These are phyloP conservation scores for Psittacula derbiana DNA, from an alignment of 2,797 vertebrate genomes.

Conservation along the genomic window DNA sequence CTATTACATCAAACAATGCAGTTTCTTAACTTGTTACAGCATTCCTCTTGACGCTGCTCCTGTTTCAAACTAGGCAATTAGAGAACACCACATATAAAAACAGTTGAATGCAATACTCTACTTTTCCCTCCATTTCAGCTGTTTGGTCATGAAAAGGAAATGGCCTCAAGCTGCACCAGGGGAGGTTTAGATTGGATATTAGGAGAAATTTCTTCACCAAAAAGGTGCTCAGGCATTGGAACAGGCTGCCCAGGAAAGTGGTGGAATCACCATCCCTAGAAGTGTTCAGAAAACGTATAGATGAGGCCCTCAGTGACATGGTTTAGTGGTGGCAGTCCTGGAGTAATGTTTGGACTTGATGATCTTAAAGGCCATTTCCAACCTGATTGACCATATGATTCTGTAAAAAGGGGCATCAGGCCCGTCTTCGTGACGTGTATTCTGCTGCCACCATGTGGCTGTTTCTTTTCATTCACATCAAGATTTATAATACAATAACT, in stretches of 20 bases:
- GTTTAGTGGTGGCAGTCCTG: not conserved
- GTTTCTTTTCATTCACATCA: not conserved
- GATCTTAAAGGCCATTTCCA: not conserved
- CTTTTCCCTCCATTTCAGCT: not conserved
- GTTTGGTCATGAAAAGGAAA: not conserved
- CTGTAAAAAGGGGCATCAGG: not conserved
- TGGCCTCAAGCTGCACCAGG: not conserved
- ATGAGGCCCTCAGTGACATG: not conserved
- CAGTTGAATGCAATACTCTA: not conserved
- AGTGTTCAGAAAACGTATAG: not conserved
- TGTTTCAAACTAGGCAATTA: not conserved
- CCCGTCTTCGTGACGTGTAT: not conserved
- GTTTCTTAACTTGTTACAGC: not conserved
- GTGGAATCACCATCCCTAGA: not conserved
- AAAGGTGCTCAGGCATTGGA: not conserved
- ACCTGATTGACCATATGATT: not conserved
- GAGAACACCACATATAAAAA: not conserved
- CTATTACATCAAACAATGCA: not conserved
- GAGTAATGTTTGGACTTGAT: not conserved
- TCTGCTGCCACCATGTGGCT: conserved; percentile 68
- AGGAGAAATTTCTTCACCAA: not conserved
- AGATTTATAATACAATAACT: not conserved
- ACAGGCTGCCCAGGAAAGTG: not conserved
- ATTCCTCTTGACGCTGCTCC: not conserved
- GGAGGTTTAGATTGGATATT: not conserved